phyloP scores from a whole-genome alignment of 2,113 vertebrate genomes.

The Austrofundulus limnaeus region DNA sequence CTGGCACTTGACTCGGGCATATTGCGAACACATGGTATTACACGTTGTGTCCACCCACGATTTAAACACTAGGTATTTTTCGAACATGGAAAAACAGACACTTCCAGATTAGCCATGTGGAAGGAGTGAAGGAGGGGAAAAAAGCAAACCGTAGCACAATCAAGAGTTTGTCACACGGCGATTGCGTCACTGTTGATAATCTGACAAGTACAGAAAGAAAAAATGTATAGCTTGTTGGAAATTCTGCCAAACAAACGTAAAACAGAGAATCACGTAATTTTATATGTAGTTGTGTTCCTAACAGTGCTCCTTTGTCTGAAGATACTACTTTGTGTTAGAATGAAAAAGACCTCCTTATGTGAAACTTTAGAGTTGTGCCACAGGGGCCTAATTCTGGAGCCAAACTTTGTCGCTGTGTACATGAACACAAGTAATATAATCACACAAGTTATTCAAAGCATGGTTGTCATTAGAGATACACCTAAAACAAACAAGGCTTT shows the following conservation, averaged over 20 bases:
- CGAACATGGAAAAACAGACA: conserved; percentile 53
- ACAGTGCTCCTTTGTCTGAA: conserved; percentile 31
- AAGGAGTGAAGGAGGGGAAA: conserved; percentile 45
- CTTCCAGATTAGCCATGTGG: conserved; percentile 64
- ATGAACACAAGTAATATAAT: conserved; percentile 32
- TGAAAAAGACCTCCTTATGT: conserved; percentile 34
- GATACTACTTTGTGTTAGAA: not conserved
- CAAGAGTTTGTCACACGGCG: conserved; percentile 48
- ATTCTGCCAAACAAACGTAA: conserved; percentile 26
- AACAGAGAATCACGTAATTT: conserved; percentile 14
- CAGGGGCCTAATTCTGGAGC: conserved; percentile 20
- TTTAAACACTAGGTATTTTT: conserved; percentile 75
- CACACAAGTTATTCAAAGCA: conserved; percentile 24
- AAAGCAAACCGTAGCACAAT: conserved; percentile 35
- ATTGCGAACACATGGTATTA: conserved; percentile 79
- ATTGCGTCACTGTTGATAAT: conserved; percentile 43
- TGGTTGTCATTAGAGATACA: conserved; percentile 28
- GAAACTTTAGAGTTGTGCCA: conserved; percentile 18
- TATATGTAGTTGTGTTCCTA: conserved; percentile 20
- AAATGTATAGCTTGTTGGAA: conserved; percentile 4
- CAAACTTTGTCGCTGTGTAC: conserved; percentile 14
- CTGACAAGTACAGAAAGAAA: conserved; percentile 30
- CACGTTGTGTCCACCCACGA: conserved; percentile 67
- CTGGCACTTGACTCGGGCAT: conserved; percentile 75
- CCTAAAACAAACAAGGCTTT: conserved; percentile 22